Evolutionary conservation across 2,797 vertebrate genomes (phyloP), one percentile per base, ranked within the genome.

Genomic region (Tarsius wallacei): DNA sequence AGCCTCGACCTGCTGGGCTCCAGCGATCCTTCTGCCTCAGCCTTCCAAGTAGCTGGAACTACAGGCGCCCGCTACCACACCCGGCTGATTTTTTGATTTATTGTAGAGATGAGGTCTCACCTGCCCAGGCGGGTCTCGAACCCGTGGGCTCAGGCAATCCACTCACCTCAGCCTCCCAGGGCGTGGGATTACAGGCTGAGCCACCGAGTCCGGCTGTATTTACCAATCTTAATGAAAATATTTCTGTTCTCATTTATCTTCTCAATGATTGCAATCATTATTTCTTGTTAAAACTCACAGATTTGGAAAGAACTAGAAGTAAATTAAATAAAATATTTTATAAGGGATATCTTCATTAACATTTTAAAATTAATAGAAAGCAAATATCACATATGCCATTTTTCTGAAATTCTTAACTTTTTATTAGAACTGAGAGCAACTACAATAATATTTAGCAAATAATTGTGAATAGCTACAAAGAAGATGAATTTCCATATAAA

Each of bases 191-290:
- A 42, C 42, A 42, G 42, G 42, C 42, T 42, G 42, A 42, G 42
- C 42, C 42, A 42, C 42, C 42, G 42, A 42, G 42, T 6, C 42
- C 42, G 4, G 42, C 42, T 42, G 0, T 22, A 73, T 47, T 92
- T 96, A 86, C 24, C 5, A 93, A 84, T 63, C 77, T 36, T 76
- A 84, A 68, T 51, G 31, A 95, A 94, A 87, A 83, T 24, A 2
- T 85, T 92, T 94, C 15, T 47, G 9, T 4, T 74, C 8, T 70
- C 11, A 74, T 96, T 73, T 89, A 76, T 14, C 59, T 61, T 86
- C 94, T 90, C 12, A 73, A 82, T 76, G 6, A 14, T 64, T 81
- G 3, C 14, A 81, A 71, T 82, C 3, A 71, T 49, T 87, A 2
- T 76, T 93, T 71, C 10, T 78, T 17, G 7, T 14, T 81, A 90